Conservation (phyloP, 2,888 invertebrate species). For the Pogonocherus hispidulus region DNA sequence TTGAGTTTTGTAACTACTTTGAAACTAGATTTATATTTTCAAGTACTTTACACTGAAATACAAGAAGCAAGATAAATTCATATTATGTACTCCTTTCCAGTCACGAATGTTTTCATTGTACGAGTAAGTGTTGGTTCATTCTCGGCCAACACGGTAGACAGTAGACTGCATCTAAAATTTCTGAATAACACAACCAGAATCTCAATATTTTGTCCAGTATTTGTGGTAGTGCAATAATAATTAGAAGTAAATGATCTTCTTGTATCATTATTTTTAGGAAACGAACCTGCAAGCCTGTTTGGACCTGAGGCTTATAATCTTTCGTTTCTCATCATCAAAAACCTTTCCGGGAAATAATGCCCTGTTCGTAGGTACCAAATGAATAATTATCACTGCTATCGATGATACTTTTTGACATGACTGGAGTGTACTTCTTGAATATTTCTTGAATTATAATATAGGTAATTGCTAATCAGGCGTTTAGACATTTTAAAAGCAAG, state of each 20-base stretch:
- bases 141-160: no score
- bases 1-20: no score
- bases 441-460: no score
- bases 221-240: background rate
- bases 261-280: conserved; percentile 7
- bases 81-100: background rate
- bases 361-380: conserved; percentile 4
- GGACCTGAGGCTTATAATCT: background rate
- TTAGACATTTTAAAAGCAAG: no score
- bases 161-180: background rate
- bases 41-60: no score
- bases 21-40: no score
- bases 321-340: background rate
- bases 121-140: background rate
- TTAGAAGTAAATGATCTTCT: conserved; percentile 10
- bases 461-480: no score
- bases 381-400: background rate
- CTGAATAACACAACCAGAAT: background rate
- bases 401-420: conserved; percentile 1
- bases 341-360: background rate
- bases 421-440: no score
- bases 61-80: no score
- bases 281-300: background rate
- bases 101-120: background rate
- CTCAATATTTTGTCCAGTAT: background rate